Evolutionary conservation across 2,888 invertebrate species (phyloP), one percentile per base, ranked within the genome.

Genomic region (Macrosoma leucophasiata): DNA sequence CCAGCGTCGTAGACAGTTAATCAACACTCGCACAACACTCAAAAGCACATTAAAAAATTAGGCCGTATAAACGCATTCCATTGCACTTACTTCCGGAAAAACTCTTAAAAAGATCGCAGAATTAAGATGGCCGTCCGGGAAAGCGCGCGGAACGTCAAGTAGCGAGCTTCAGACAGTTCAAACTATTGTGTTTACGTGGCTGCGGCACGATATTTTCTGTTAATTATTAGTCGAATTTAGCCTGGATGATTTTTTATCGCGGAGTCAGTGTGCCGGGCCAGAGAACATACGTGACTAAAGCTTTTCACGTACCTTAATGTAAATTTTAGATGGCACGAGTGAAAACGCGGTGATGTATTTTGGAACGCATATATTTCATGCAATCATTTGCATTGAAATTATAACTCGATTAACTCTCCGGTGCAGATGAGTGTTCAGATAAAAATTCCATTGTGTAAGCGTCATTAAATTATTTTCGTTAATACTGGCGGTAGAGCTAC

Each of bases 261-360:
- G 52, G 54, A 65, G 69, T 69, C 69, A 58, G 64, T 57, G 66
- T 58, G 58, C 75, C 59, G 70, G 68, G 59, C 71, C 68, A 67
- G 55, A 58, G 70, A 63, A 58, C 60, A 61, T 67, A 62, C 71
- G 77, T 77, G 76, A 79, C 79, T 78, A 77, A 74, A 61, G 55
- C 36, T 33, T 45, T 64, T 67, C 71, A 69, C 70, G 62, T 73
- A 71, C 48, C 67, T 66, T 69, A 58, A 69, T 69, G 67, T 68
- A 74, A 76, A 75, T 72, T 77, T 76, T 71, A 69, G 68, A 60
- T 69, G 64, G 68, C 65, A 62, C 58, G 54, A 56, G 56, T 53
- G 66, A 63, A 71, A 69, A 64, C 55, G 58, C 52, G 20, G 55
- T 61, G 62, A 60, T 68, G 72, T 78, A 77, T 77, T 78, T 77